Evolutionary conservation across 2,888 invertebrate species (phyloP).

Genomic region (Lasioglossum marginatum): DNA sequence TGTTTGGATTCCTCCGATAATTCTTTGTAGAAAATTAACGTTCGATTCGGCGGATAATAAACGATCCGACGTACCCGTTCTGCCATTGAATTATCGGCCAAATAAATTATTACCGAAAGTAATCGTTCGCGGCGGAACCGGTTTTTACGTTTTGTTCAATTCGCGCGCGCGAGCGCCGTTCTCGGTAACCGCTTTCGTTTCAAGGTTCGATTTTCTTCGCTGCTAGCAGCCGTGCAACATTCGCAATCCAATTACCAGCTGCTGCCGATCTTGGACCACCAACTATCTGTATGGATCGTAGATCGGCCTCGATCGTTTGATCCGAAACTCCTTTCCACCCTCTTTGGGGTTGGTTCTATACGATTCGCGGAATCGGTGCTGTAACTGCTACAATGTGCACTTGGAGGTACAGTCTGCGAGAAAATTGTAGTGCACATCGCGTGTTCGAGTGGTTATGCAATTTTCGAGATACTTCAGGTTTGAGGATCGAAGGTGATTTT

Average conservation of each 20-base stretch:
- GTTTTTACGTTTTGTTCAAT: conserved; percentile 46
- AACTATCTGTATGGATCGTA: not conserved
- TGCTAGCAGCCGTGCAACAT: not conserved
- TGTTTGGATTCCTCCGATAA: conserved; percentile 18
- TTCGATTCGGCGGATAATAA: conserved; percentile 54
- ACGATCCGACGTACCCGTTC: conserved; percentile 41
- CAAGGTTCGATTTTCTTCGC: conserved; percentile 42
- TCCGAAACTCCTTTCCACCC: not conserved
- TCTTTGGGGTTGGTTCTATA: not conserved
- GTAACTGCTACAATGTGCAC: not conserved
- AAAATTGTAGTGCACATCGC: too few relatives aligned
- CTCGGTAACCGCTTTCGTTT: conserved; percentile 28
- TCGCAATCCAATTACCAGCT: conserved; percentile 24
- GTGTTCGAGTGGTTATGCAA: too few relatives aligned
- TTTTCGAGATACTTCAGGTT: too few relatives aligned
- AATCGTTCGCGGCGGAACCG: conserved; percentile 48
- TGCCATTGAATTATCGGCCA: conserved; percentile 53
- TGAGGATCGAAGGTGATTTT: too few relatives aligned
- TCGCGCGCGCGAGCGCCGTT: not conserved
- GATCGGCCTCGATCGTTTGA: not conserved
- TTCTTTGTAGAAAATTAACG: conserved; percentile 47
- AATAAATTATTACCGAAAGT: conserved; percentile 60
- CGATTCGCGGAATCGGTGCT: not conserved
- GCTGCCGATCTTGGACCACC: not conserved
- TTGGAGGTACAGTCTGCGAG: not conserved